phyloP scores from a whole-genome alignment of 2,797 vertebrate species.

The Clarias fuscus region DNA sequence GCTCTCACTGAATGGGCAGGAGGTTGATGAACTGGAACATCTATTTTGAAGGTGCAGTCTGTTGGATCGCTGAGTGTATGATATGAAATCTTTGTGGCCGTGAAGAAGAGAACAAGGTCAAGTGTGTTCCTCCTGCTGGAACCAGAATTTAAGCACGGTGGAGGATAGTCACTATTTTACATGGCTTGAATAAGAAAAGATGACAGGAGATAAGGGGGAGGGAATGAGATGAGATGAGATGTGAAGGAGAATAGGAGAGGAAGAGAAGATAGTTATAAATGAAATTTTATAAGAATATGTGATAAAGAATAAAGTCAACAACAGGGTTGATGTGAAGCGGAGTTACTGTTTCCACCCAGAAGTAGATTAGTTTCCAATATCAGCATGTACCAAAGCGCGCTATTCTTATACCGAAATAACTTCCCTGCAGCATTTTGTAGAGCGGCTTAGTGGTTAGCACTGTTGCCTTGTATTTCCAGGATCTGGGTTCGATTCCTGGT shows the following conservation, averaged over 20 bases:
- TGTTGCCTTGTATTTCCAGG: no score
- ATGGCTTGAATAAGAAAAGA: neutral
- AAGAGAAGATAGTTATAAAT: neutral
- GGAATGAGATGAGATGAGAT: neutral
- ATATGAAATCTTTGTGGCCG: neutral
- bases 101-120: slow-evolving; percentile 8
- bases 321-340: neutral
- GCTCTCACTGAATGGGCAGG: neutral
- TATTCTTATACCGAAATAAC: neutral
- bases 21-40: slow-evolving; percentile 6
- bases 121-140: neutral
- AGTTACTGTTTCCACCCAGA: neutral
- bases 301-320: neutral
- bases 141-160: neutral
- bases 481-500: no score
- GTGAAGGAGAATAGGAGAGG: neutral
- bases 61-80: neutral
- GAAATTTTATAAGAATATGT: neutral
- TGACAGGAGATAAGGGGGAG: neutral
- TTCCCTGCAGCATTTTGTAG: neutral
- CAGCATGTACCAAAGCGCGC: neutral
- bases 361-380: neutral
- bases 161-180: neutral
- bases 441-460: no score
- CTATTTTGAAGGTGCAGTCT: neutral